These are phyloP conservation scores for Desmophyllum pertusum DNA, from an alignment of 92 coral and sea anemone genomes.

Conservation along the genomic window DNA sequence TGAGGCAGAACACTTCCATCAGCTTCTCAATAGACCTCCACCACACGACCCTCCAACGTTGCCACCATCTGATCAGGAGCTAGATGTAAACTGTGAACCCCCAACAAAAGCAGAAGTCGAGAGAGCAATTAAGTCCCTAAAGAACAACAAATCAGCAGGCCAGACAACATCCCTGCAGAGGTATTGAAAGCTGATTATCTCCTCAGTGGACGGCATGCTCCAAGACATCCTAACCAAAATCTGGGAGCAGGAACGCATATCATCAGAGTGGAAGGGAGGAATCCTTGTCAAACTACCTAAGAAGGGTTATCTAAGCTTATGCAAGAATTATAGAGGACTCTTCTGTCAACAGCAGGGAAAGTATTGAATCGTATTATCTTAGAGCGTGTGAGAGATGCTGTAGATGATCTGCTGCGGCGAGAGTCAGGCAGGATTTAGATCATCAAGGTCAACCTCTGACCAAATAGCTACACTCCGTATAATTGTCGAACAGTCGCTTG, in stretches of 20 bases:
- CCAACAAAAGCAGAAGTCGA: background rate
- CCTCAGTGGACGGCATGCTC: background rate
- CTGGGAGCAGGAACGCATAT: background rate
- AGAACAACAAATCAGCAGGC: background rate
- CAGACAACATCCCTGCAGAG: background rate
- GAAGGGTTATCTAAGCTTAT: background rate
- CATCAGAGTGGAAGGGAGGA: background rate
- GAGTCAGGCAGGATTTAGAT: background rate
- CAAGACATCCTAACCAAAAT: background rate
- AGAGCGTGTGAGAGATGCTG: background rate
- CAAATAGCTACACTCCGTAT: background rate
- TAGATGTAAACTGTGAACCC: background rate
- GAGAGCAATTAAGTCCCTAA: background rate
- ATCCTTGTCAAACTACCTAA: too few relatives aligned
- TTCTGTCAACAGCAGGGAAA: background rate
- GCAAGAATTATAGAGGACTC: background rate
- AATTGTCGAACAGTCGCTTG: too few relatives aligned
- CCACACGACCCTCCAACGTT: background rate
- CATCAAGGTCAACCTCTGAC: background rate
- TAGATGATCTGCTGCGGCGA: background rate
- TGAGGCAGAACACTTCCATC: background rate
- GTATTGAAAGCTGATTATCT: background rate
- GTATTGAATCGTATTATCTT: background rate
- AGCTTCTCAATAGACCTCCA: background rate
- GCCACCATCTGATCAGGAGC: background rate